Evolutionary conservation across 2,888 invertebrate genomes (phyloP), one percentile per base, ranked within the genome.

Genomic region (Maniola hyperantus): DNA sequence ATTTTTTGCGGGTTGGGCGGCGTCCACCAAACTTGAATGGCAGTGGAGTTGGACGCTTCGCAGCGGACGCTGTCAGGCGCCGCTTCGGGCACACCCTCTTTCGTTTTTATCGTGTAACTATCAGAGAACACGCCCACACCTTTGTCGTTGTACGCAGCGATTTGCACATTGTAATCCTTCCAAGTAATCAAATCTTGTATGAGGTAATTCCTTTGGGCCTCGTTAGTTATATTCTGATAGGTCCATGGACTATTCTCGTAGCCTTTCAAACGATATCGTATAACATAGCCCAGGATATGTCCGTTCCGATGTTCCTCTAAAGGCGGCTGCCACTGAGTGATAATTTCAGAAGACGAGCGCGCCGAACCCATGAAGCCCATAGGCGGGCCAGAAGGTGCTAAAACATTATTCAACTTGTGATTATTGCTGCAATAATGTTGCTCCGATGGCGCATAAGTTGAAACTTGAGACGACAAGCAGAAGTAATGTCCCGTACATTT

Each of bases 1-100:
- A 99, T 98, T 89, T 98, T 97, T 81, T 99, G 98, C 0, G 99
- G 98, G 87, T 98, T 97, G 0, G 99, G 99, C 0, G 99, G 99
- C n/a, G 95, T 96, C 99, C 99, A 99, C 89, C 95, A 95, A 0
- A 99, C 96, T 64, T 93, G 93, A 11, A 95, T 93, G 0, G 97
- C 93, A 39, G 99, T 99, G 0, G 99, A 99, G 88, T 97, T 99
- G 10, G 96, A 81, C 0, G 99, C 94, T 76, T 94, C 93, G 0
- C 96, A 97, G 63, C 94, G 93, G 0, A 98, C 95, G 76, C 96
- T 95, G 36, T 96, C 96, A 0, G 99, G 99, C 0, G 98, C 95
- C 5, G 97, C 97, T 86, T 98, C 98, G 0, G 99, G 99, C 0
- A 97, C 96, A 73, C 99, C 99, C 93, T 99, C 99, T 83, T 97